Evolutionary conservation across 2,797 vertebrate genomes (phyloP).

Genomic region (Catharus ustulatus): DNA sequence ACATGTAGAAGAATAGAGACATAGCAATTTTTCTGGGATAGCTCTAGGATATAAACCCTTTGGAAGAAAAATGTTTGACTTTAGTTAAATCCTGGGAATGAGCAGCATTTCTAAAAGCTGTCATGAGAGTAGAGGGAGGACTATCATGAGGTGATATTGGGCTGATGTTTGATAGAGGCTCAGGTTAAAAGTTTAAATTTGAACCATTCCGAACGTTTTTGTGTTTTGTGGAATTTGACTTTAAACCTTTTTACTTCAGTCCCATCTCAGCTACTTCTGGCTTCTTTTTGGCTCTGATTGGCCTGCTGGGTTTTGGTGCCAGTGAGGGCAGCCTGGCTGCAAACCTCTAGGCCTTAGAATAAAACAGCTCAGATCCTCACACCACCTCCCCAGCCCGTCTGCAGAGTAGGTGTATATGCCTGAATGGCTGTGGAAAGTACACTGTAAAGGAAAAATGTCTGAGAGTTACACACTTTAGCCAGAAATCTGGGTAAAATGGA

Average conservation of each 20-base stretch:
- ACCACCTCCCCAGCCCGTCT: conserved; percentile 22
- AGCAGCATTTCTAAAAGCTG: neutral
- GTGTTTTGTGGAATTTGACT: neutral
- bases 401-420: neutral
- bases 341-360: neutral
- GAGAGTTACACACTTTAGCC: conserved; percentile 17
- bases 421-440: conserved; percentile 49
- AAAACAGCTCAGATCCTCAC: neutral
- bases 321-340: neutral
- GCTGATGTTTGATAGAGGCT: neutral
- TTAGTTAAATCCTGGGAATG: neutral
- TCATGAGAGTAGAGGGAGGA: neutral
- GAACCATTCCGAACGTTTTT: neutral
- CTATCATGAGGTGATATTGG: neutral
- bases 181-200: conserved; percentile 23
- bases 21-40: neutral
- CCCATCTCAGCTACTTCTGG: neutral
- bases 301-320: neutral
- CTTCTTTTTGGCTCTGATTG: neutral
- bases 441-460: conserved; percentile 46
- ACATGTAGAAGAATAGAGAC: neutral
- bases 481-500: conserved; percentile 51
- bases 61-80: conserved; percentile 13
- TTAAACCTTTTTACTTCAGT: neutral
- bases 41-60: neutral